Conservation (phyloP, 2,888 invertebrate genomes). For the Hirtodrosophila confusa region DNA sequence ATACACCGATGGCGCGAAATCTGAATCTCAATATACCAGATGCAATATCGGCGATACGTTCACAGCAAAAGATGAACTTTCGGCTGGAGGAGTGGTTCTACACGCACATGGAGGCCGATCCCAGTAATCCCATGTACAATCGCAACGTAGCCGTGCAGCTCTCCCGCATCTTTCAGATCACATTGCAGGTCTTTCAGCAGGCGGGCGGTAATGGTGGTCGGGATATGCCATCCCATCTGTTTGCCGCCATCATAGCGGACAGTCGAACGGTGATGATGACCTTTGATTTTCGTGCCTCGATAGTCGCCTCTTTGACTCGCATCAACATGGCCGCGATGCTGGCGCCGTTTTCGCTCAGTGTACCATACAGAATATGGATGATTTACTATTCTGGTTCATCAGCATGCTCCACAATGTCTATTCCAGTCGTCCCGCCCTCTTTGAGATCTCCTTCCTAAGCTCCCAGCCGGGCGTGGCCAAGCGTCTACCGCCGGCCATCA, state of each 20-base stretch:
- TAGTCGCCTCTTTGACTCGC: slow-evolving; percentile 80
- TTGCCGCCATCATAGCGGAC: slow-evolving; percentile 80
- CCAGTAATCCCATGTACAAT: slow-evolving; percentile 65
- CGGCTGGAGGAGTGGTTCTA: slow-evolving; percentile 81
- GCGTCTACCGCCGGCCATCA: slow-evolving; percentile 68
- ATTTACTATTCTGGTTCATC: slow-evolving; percentile 76
- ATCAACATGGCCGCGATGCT: slow-evolving; percentile 76
- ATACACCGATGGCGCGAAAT: slow-evolving; percentile 82
- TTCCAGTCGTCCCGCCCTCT: slow-evolving; percentile 74
- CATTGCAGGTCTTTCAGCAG: slow-evolving; percentile 70
- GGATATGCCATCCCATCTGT: slow-evolving; percentile 57
- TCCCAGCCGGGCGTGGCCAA: slow-evolving; percentile 72
- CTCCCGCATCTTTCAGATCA: slow-evolving; percentile 73
- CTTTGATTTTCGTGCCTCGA: slow-evolving; percentile 73
- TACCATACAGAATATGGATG: slow-evolving; percentile 64
- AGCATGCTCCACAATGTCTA: slow-evolving; percentile 77
- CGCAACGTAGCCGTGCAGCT: slow-evolving; percentile 72
- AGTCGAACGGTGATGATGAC: slow-evolving; percentile 79
- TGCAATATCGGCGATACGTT: slow-evolving; percentile 84
- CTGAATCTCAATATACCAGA: slow-evolving; percentile 86
- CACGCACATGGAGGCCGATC: slow-evolving; percentile 79
- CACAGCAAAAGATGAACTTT: slow-evolving; percentile 74
- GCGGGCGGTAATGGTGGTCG: slow-evolving; percentile 31
- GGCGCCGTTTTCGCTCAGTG: slow-evolving; percentile 80
- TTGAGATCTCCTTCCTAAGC: slow-evolving; percentile 78